A percentile compares a stretch with the other conserved stretches of the same genome.
Conservation (phyloP, 2,113 vertebrate species). For the Pongo abelii region DNA sequence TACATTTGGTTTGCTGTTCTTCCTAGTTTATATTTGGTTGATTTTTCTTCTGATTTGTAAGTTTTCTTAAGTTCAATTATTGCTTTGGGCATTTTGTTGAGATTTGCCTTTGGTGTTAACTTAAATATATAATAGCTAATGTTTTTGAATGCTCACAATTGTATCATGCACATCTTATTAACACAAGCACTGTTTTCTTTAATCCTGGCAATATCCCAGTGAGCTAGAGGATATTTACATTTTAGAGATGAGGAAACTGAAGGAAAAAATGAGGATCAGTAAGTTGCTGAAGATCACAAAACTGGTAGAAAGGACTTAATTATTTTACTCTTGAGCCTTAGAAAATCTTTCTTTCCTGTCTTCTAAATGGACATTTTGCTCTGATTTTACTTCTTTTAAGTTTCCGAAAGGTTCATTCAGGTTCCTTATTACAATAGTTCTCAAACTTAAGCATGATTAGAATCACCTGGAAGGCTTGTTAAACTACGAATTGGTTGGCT, state of each 20-base stretch:
- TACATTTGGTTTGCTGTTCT: not conserved
- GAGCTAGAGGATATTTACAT: not conserved
- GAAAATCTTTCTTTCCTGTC: not conserved
- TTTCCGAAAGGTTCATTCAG: not conserved
- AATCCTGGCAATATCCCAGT: not conserved
- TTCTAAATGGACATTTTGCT: not conserved
- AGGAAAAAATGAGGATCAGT: not conserved
- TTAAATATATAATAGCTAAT: constrained; percentile 2
- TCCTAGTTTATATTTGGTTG: not conserved
- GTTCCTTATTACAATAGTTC: not conserved
- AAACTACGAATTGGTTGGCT: not conserved
- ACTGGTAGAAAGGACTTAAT: not conserved
- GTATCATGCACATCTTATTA: not conserved
- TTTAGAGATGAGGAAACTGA: constrained; percentile 17
- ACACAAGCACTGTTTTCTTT: not conserved
- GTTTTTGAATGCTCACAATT: constrained; percentile 17
- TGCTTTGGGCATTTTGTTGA: not conserved
- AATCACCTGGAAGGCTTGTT: not conserved
- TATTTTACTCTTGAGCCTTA: not conserved
- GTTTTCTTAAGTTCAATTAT: not conserved
- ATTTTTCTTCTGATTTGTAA: not conserved
- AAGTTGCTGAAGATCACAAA: not conserved
- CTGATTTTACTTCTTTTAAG: not conserved
- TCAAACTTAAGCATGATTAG: not conserved
- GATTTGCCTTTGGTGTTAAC: not conserved